phyloP scores from a whole-genome alignment of 1,140 invertebrate genomes.

The Drosophila miranda region DNA sequence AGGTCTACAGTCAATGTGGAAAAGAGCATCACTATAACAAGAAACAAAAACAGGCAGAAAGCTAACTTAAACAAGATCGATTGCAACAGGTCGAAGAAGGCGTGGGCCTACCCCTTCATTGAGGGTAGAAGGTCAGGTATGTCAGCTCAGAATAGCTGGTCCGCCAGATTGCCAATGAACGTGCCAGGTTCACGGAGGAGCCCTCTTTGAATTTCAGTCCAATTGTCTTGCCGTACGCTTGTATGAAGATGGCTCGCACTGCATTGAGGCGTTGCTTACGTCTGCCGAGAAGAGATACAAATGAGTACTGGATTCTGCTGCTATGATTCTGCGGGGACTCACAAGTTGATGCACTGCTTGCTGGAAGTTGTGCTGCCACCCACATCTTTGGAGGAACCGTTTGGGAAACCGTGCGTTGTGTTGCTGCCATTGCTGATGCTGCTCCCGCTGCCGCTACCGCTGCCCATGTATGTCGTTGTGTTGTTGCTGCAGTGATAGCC shows the following conservation, averaged over 20 bases:
- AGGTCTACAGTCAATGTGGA: constrained; percentile 64
- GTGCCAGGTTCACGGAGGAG: constrained; percentile 70
- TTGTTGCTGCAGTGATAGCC: constrained; percentile 83
- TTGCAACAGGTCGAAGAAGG: constrained; percentile 1
- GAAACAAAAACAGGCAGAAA: constrained; percentile 52
- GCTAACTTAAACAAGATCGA: constrained; percentile 30
- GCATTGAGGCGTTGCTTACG: constrained; percentile 85
- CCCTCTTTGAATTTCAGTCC: constrained; percentile 82
- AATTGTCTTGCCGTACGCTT: constrained; percentile 80
- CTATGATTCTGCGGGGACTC: constrained; percentile 10
- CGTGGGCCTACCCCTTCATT: too few species aligned
- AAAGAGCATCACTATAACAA: constrained; percentile 65
- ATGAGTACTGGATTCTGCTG: not conserved
- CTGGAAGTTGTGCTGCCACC: constrained; percentile 40
- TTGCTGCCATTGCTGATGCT: constrained; percentile 84
- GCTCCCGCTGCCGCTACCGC: constrained; percentile 83
- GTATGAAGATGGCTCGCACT: constrained; percentile 78
- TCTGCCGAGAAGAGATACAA: constrained; percentile 52
- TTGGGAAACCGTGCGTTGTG: constrained; percentile 83
- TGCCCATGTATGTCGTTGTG: constrained; percentile 81
- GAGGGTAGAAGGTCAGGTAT: not conserved
- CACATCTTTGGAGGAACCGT: constrained; percentile 66
- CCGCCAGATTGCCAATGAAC: constrained; percentile 75
- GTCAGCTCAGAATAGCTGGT: constrained; percentile 61
- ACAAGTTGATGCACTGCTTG: constrained; percentile 67